These are phyloP conservation scores for Drosophila prostipennis DNA, from an alignment of 2,888 invertebrate genomes.

Conservation along the genomic window DNA sequence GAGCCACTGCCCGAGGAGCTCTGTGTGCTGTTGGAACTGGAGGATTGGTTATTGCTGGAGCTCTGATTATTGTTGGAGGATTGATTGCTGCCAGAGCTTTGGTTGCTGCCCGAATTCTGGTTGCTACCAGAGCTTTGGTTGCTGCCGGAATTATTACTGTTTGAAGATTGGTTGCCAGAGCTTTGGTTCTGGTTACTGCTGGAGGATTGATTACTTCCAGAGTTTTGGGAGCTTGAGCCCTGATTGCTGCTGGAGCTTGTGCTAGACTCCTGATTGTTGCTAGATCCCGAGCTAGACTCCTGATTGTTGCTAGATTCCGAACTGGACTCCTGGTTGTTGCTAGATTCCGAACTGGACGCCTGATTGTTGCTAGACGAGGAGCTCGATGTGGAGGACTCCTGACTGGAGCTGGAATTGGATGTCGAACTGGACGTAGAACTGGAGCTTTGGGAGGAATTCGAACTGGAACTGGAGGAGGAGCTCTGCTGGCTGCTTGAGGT, in stretches of 20 bases:
- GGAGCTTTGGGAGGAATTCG: constrained; percentile 46
- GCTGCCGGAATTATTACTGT: constrained; percentile 14
- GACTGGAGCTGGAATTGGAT: constrained; percentile 45
- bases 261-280: constrained; percentile 50
- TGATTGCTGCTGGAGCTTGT: constrained; percentile 52
- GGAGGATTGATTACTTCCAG: constrained; percentile 23
- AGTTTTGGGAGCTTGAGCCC: constrained; percentile 40
- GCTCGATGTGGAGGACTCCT: constrained; percentile 50
- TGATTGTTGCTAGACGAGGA: constrained; percentile 48
- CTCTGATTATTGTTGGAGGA: constrained; percentile 27
- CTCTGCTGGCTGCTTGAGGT: constrained; percentile 75
- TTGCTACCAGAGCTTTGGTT: constrained; percentile 42
- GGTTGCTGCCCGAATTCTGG: constrained; percentile 48
- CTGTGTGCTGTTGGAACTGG: constrained; percentile 39
- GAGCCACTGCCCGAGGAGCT: constrained; percentile 18
- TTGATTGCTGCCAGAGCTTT: constrained; percentile 9
- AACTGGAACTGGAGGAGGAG: constrained; percentile 59
- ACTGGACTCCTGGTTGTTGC: constrained; percentile 7
- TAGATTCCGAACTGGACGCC: constrained; percentile 49
- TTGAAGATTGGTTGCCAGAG: constrained; percentile 34
- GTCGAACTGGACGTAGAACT: constrained; percentile 42
- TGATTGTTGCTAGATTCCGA: constrained; percentile 47
- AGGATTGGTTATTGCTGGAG: constrained; percentile 16
- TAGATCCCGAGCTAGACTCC: constrained; percentile 32
- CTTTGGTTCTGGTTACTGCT: constrained; percentile 45